A percentile compares a stretch with the other conserved stretches of the same genome.
Conservation (phyloP, 2,113 vertebrate species). For the Peromyscus polionotus region DNA sequence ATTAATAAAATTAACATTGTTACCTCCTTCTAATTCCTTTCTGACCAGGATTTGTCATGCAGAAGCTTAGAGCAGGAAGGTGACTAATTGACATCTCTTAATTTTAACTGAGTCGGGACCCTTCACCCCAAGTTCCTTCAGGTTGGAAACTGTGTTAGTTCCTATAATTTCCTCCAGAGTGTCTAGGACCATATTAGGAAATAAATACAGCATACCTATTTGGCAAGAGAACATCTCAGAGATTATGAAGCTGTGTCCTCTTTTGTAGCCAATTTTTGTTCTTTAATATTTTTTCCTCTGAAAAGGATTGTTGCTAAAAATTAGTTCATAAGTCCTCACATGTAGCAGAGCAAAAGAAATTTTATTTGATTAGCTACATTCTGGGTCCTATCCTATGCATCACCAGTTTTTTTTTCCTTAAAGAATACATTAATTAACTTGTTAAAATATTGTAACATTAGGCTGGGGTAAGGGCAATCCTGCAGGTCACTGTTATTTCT, state of each 20-base stretch:
- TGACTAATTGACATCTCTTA: not conserved
- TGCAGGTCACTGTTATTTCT: not conserved
- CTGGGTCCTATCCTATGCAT: not conserved
- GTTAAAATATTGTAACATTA: not conserved
- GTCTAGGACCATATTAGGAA: not conserved
- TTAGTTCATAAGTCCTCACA: not conserved
- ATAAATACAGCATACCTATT: not conserved
- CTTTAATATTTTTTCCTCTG: not conserved
- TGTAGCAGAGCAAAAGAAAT: not conserved
- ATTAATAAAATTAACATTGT: not conserved
- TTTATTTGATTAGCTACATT: conserved; percentile 41
- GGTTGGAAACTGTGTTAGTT: not conserved
- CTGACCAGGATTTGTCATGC: not conserved
- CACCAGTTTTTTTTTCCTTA: conserved; percentile 1
- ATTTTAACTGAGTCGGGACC: not conserved
- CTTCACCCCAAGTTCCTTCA: not conserved
- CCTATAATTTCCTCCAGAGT: not conserved
- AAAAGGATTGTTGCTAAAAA: conserved; percentile 56
- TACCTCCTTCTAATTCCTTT: not conserved
- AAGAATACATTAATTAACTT: conserved; percentile 29
- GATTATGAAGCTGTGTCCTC: not conserved
- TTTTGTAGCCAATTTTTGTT: not conserved
- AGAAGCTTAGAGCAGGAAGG: not conserved
- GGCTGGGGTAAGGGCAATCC: not conserved
- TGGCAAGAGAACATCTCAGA: not conserved